A percentile compares a stretch with the other conserved stretches of the same genome.
phyloP scores from a whole-genome alignment of 2,113 vertebrate genomes.

The Stegastes partitus region DNA sequence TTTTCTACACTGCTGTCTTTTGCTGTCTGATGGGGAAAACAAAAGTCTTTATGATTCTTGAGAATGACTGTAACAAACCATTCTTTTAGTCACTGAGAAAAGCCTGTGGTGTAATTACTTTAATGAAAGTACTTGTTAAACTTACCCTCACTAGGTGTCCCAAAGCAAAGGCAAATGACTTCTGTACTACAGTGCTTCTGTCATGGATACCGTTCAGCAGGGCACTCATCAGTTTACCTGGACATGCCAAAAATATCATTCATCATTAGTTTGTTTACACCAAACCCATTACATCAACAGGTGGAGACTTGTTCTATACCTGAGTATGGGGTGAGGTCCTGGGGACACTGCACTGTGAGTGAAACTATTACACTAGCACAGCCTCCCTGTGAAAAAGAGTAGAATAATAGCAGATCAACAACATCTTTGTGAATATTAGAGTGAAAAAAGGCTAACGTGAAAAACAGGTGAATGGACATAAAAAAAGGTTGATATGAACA shows the following conservation, averaged over 20 bases:
- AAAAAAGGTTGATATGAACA: not conserved
- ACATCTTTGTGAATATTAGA: too few relatives aligned
- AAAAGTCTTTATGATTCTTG: not conserved
- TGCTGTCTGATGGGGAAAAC: slow-evolving; percentile 85
- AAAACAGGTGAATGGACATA: too few relatives aligned
- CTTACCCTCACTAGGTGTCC: slow-evolving; percentile 94
- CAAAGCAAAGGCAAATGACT: slow-evolving; percentile 94
- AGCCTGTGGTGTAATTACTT: not conserved
- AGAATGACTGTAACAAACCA: not conserved
- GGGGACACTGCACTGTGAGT: slow-evolving; percentile 95
- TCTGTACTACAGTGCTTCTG: slow-evolving; percentile 93
- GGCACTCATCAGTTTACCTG: slow-evolving; percentile 97
- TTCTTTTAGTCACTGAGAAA: not conserved
- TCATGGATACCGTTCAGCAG: slow-evolving; percentile 93
- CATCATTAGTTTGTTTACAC: not conserved
- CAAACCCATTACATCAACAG: not conserved
- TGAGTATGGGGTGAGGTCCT: slow-evolving; percentile 94
- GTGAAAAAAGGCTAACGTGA: not conserved
- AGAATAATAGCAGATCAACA: too few relatives aligned
- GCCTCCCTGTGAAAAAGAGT: slow-evolving; percentile 87
- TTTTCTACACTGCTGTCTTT: slow-evolving; percentile 96
- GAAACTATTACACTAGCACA: slow-evolving; percentile 97
- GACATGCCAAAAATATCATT: not conserved
- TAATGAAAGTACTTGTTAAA: not conserved
- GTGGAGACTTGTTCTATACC: slow-evolving; percentile 78